Evolutionary conservation across 2,113 vertebrate species (phyloP), one percentile per base, ranked within the genome.

Genomic region (Oceanites oceanicus): DNA sequence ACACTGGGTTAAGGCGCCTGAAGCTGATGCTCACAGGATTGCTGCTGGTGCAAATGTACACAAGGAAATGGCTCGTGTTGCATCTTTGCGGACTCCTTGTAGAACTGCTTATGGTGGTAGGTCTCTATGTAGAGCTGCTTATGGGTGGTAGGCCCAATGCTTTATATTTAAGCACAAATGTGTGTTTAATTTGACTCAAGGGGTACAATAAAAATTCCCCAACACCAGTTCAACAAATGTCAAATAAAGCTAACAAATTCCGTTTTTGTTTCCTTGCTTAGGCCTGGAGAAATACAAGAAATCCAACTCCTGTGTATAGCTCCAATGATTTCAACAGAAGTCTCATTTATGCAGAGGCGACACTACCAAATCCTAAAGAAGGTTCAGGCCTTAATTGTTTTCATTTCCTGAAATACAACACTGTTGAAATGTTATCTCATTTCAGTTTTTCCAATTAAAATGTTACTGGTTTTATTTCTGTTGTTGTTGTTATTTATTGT

Each of bases 51-150:
- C 19, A 38, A 30, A 26, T 0, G 2, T 22, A 45, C 11, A 44
- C 8, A 50, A 77, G 56, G 56, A 56, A 71, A 23, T 0, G 2
- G 11, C 9, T 77, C 4, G 1, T 27, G 21, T 22, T 2, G 1
- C 72, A 38, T 8, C 12, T 58, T 38, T 44, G 36, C 0, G 0
- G 44, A 29, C 15, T n/a, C 44, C 36, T 65, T 66, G 11, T 17
- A 20, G 23, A 86, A 38, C 11, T 4, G 1, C 38, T 30, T n/a
- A 52, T 2, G 27, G 56, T 1, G 0, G 23, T 20, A 52, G 34
- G 45, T 47, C 38, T 56, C 38, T 38, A n/a, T 66, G 11, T 17
- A 20, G 23, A 86, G 34, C 11, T 4, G 1, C 38, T 30, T n/a
- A 52, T 2, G 27, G 56, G n/a, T 1, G 0, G 23, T 20, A 52